Evolutionary conservation across 2,797 vertebrate genomes (phyloP).

Genomic region (Cossypha caffra): DNA sequence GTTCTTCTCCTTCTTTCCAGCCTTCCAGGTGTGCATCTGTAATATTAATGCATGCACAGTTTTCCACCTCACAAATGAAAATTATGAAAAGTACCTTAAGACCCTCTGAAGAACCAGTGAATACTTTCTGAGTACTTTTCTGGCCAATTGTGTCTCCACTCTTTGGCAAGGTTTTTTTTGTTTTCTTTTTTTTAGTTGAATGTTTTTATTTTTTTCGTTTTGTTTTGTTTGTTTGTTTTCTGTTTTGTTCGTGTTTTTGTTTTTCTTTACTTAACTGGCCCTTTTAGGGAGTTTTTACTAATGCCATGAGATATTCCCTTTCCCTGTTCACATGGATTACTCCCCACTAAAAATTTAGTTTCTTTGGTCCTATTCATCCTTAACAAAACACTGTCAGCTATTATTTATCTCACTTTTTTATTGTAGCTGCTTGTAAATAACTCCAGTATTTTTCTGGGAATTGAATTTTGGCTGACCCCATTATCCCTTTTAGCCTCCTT

Average conservation of each 20-base stretch:
- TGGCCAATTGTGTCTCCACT: background rate
- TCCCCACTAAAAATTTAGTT: background rate
- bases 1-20: background rate
- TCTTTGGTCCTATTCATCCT: background rate
- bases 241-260: fast-evolving
- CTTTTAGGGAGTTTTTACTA: background rate
- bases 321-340: background rate
- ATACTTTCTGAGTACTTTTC: background rate
- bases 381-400: background rate
- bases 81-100: background rate
- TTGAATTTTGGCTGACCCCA: background rate
- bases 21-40: background rate
- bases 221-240: background rate
- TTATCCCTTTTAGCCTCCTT: background rate
- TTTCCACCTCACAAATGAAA: background rate
- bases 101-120: background rate
- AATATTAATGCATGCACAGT: background rate
- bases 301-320: background rate
- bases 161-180: background rate
- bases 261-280: background rate
- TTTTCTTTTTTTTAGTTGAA: background rate
- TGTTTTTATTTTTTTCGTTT: background rate
- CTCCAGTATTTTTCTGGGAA: background rate
- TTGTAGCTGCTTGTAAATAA: background rate
- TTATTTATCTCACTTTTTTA: background rate